phyloP scores from a whole-genome alignment of 2,113 vertebrate species.

The Poecile atricapillus region DNA sequence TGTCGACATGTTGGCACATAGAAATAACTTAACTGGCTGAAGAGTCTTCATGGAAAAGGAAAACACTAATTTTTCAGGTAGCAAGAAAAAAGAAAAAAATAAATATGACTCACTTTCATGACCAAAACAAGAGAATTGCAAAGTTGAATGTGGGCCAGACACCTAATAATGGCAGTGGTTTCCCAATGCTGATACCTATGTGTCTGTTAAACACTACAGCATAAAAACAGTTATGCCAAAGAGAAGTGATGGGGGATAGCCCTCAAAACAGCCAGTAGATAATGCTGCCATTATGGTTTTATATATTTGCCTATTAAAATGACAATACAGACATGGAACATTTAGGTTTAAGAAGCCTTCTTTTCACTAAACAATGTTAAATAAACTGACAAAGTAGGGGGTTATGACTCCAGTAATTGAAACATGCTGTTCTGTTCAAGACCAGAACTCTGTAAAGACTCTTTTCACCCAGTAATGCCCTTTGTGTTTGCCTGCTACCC shows the following conservation, averaged over 20 bases:
- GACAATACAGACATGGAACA: constrained; percentile 71
- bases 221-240: background rate
- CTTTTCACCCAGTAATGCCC: constrained; percentile 53
- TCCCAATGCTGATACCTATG: background rate
- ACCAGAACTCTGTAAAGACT: constrained; percentile 67
- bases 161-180: background rate
- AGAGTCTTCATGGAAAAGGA: background rate
- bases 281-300: constrained; percentile 57
- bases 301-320: constrained; percentile 73
- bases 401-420: constrained; percentile 74
- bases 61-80: background rate
- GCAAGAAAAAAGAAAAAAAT: background rate
- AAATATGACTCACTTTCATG: background rate
- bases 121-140: background rate
- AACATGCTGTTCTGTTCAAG: constrained; percentile 70
- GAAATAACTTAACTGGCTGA: background rate
- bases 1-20: background rate
- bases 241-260: background rate
- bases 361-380: constrained; percentile 72
- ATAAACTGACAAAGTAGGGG: constrained; percentile 67
- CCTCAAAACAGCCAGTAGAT: constrained; percentile 61
- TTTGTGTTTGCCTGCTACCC: constrained; percentile 61
- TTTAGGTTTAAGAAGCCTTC: constrained; percentile 71
- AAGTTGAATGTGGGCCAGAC: background rate
- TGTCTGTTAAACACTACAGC: background rate